phyloP scores from a whole-genome alignment of 1,140 invertebrate genomes.

The Listronotus oregonensis region DNA sequence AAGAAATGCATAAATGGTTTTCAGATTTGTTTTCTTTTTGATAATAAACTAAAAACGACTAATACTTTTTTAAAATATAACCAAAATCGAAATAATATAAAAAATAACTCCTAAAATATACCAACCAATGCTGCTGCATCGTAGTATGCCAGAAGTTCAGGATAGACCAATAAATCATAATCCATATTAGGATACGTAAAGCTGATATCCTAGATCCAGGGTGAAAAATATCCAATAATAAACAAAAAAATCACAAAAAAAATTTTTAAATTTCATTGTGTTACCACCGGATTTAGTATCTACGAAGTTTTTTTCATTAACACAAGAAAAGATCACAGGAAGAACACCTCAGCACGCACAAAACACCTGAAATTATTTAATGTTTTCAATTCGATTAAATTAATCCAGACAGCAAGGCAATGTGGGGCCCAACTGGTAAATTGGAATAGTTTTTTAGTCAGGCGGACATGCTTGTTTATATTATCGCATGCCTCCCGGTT shows the following conservation, averaged over 20 bases:
- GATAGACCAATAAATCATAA: slow-evolving; percentile 55
- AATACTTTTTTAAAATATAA: too few species aligned
- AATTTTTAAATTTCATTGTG: background rate
- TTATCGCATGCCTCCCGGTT: slow-evolving; percentile 48
- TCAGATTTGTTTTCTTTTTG: too few species aligned
- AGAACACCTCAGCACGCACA: background rate
- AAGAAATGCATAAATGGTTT: too few species aligned
- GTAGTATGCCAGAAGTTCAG: slow-evolving; percentile 53
- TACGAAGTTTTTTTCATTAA: background rate
- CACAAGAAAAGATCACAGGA: too few species aligned
- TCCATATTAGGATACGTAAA: slow-evolving; percentile 45
- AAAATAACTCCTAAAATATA: too few species aligned
- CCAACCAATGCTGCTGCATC: slow-evolving; percentile 39
- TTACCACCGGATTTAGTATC: too few species aligned
- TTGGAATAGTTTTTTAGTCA: slow-evolving; percentile 41
- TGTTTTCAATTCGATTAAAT: slow-evolving; percentile 10
- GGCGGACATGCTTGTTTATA: slow-evolving; percentile 54
- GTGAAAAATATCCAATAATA: background rate
- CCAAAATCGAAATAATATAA: too few species aligned
- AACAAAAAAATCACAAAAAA: slow-evolving; percentile 2
- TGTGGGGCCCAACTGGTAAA: slow-evolving; percentile 38
- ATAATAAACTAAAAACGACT: too few species aligned
- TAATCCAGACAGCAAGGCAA: slow-evolving; percentile 29
- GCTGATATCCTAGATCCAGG: background rate
- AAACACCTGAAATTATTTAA: background rate